Conservation (phyloP, 2,888 invertebrate genomes). For the Machimus atricapillus region DNA sequence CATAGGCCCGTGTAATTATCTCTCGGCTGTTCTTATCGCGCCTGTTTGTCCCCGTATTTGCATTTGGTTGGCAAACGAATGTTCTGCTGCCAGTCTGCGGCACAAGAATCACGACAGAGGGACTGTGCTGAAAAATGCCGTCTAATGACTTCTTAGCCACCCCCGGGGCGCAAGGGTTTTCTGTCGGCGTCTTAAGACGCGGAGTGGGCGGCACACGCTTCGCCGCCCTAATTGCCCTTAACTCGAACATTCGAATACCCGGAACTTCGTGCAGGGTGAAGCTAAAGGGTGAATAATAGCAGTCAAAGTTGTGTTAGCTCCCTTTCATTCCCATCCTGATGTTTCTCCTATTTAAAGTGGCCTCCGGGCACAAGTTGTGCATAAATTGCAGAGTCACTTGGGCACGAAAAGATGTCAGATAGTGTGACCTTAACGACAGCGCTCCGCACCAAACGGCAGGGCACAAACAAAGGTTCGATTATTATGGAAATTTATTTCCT, state of each 20-base stretch:
- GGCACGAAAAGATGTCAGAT: constrained; percentile 39
- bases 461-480: constrained; percentile 39
- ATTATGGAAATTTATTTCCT: constrained; percentile 40
- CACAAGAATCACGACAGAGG: neutral
- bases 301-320: constrained; percentile 5
- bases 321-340: neutral
- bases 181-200: neutral
- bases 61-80: constrained; percentile 7
- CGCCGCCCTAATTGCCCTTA: constrained; percentile 10
- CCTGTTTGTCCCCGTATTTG: neutral
- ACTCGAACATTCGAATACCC: constrained; percentile 10
- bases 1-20: constrained; percentile 7
- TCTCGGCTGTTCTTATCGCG: neutral
- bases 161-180: neutral
- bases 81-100: neutral
- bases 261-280: neutral
- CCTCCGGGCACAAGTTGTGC: constrained; percentile 29
- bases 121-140: constrained; percentile 18
- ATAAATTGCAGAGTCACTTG: constrained; percentile 38
- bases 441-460: neutral
- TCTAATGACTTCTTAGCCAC: constrained; percentile 34
- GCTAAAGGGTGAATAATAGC: constrained; percentile 22
- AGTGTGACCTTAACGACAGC: constrained; percentile 35
- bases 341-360: constrained; percentile 14
- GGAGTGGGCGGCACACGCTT: neutral